Base-by-base conservation (phyloP, 2,888 invertebrate species). In the Furcula furcula region DNA sequence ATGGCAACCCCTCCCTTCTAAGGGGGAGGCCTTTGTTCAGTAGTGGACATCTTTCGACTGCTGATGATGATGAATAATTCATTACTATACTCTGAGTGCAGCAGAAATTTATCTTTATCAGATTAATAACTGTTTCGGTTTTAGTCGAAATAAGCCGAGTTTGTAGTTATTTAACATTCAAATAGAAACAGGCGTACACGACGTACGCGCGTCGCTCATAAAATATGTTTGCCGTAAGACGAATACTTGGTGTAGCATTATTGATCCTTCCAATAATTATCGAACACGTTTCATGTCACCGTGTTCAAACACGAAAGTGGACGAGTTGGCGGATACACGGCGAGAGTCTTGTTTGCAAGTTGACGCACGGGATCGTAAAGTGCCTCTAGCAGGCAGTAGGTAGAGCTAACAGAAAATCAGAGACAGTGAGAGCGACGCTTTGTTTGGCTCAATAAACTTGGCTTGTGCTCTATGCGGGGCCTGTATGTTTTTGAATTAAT, bases 181-280 rank as follows among this genome's bases (percentile, higher is more conserved):
- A 85, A 85, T 85, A 85, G 84, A 87, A 86, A 87, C 80, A 65
- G 70, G 65, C 65, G 69, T 65, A 66, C 59, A 65, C 63, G 61
- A 55, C 65, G 65, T 57, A 60, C 65, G 55, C 60, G 61, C 68
- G 69, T 65, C 65, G 66, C 79, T 79, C 85, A 74, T 88, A 87
- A 87, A 87, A 75, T 68, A 54, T 80, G 76, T 80, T 79, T 82
- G 75, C 76, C 47, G 56, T 73, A 75, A 78, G 75, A 77, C 86
- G 80, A 83, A 87, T 86, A 82, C 76, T 82, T 85, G 82, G 71
- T 76, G 75, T 73, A 69, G 76, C 72, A 65, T 71, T 82, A 88
- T 88, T 88, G 87, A 86, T 88, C 86, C 86, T 88, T 88, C 86
- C 80, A 87, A 88, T 88, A 88, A 88, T 87, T 87, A 88, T 88